phyloP scores from a whole-genome alignment of 2,888 invertebrate genomes.

The Drosophila glabriapex region DNA sequence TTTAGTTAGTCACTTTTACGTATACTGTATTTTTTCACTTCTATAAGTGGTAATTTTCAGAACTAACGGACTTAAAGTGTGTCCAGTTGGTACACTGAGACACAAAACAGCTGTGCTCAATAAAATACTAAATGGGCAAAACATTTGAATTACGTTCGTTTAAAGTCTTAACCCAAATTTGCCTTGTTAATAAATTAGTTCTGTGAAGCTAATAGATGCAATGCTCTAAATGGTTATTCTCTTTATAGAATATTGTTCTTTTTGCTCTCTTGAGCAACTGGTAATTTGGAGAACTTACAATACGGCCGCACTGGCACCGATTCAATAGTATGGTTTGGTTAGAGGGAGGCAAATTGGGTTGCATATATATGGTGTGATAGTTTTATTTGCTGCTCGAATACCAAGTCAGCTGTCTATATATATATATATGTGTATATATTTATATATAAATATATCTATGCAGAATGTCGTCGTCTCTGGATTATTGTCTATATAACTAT shows the following conservation, averaged over 20 bases:
- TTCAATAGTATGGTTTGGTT: constrained; percentile 24
- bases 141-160: background rate
- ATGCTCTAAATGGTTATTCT: background rate
- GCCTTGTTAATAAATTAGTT: background rate
- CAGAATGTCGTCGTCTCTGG: constrained; percentile 51
- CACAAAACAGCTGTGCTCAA: background rate
- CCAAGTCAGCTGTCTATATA: background rate
- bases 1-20: too few relatives aligned
- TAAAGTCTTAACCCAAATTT: background rate
- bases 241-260: background rate
- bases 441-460: background rate
- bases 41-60: background rate
- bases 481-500: constrained; percentile 65
- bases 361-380: constrained; percentile 5
- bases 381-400: constrained; percentile 2
- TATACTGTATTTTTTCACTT: background rate
- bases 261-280: background rate
- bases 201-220: background rate
- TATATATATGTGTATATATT: background rate
- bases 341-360: constrained; percentile 24
- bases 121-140: background rate
- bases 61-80: background rate
- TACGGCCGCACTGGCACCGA: constrained; percentile 46
- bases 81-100: background rate
- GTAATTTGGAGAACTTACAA: constrained; percentile 28